Conservation (phyloP, 2,113 vertebrate genomes). For the Oceanodroma tethys region DNA sequence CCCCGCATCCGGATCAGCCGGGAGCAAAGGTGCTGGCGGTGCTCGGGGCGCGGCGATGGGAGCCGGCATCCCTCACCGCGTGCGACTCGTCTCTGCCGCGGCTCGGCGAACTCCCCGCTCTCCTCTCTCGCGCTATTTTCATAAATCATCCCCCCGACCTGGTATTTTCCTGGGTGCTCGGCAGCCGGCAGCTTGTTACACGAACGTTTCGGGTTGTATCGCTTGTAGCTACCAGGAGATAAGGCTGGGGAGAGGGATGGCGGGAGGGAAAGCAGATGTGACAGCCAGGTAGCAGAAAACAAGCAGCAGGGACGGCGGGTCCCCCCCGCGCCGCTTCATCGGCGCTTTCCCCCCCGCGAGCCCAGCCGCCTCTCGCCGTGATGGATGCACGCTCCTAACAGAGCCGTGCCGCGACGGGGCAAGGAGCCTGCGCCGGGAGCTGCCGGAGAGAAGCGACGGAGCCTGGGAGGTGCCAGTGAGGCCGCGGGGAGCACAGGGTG, state of each 20-base stretch:
- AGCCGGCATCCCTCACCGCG: neutral
- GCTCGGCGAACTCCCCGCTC: neutral
- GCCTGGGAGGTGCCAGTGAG: neutral
- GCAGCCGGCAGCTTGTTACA: neutral
- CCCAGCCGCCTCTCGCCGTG: neutral
- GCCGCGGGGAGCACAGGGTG: neutral
- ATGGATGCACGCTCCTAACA: neutral
- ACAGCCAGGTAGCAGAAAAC: neutral
- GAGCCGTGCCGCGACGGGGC: neutral
- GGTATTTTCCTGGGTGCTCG: neutral
- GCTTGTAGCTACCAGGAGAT: neutral
- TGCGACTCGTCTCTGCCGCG: neutral
- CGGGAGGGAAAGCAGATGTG: neutral
- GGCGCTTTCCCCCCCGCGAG: rapidly evolving
- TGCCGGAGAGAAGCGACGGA: neutral
- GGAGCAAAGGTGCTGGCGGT: neutral
- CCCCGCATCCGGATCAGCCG: neutral
- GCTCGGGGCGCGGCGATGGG: neutral
- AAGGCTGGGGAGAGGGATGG: neutral
- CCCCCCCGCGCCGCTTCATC: neutral
- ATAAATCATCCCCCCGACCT: neutral
- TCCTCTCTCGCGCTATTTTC: neutral
- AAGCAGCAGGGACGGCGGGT: neutral
- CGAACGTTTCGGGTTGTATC: neutral
- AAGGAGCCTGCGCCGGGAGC: neutral